Conservation (phyloP, 2,888 invertebrate species). For the Caenorhabditis plicata region DNA sequence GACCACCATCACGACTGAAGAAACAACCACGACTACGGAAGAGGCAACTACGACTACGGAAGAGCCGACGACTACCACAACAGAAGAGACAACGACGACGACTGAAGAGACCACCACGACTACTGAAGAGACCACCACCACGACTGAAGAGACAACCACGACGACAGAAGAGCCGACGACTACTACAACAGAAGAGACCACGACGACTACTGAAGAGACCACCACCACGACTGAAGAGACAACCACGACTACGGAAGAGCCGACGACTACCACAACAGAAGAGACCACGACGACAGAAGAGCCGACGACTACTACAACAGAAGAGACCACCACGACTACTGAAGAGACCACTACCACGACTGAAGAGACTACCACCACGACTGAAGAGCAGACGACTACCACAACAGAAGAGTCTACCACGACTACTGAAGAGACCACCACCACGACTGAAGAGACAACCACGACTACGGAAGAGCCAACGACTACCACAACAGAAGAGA, state of each 20-base stretch:
- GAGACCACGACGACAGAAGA: constrained; percentile 4
- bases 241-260: constrained; percentile 3
- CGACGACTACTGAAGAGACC: too few relatives aligned
- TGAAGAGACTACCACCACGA: too few relatives aligned
- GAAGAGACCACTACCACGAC: too few relatives aligned
- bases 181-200: too few relatives aligned
- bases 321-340: too few relatives aligned
- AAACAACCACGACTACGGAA: constrained; percentile 3
- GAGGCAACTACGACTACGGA: too few relatives aligned
- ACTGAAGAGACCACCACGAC: constrained; percentile 4
- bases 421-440: constrained; percentile 1
- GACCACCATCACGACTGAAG: not conserved
- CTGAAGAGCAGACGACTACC: not conserved
- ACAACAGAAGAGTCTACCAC: constrained; percentile 1
- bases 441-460: not conserved
- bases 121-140: constrained; percentile 3
- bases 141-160: constrained; percentile 3
- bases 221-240: constrained; percentile 2
- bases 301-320: not conserved
- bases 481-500: too few relatives aligned
- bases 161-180: too few relatives aligned
- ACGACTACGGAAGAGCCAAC: too few relatives aligned
- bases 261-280: constrained; percentile 8
- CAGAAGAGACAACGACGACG: constrained; percentile 7
- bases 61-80: constrained; percentile 9